Evolutionary conservation across 2,113 vertebrate genomes (phyloP).

Genomic region (Zosterops lateralis): DNA sequence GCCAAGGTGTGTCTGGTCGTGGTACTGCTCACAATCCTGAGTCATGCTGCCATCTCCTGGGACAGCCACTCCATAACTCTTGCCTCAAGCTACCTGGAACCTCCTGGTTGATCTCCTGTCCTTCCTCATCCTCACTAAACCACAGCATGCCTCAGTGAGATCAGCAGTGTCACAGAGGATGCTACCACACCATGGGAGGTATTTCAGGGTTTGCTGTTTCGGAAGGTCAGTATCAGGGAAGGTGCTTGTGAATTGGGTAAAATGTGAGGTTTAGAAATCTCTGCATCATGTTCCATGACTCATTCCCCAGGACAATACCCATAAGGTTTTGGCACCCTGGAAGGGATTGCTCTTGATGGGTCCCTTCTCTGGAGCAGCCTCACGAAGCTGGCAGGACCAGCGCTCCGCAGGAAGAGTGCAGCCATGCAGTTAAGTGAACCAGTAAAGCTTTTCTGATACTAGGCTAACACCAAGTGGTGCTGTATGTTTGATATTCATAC

Average conservation of each 20-base stretch:
- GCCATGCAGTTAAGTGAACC: not conserved
- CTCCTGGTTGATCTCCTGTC: accelerated
- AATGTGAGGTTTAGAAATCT: not conserved
- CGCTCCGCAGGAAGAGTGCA: accelerated
- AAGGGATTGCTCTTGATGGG: not conserved
- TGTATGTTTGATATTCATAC: not conserved
- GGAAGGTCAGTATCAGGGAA: not conserved
- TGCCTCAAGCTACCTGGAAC: not conserved
- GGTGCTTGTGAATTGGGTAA: not conserved
- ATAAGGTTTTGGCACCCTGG: not conserved
- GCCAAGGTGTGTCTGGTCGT: not conserved
- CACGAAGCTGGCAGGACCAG: not conserved
- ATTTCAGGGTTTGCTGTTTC: not conserved
- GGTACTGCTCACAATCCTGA: not conserved
- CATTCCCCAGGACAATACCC: not conserved
- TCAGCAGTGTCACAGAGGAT: not conserved
- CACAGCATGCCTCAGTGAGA: not conserved
- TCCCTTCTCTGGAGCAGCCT: not conserved
- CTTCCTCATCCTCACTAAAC: not conserved
- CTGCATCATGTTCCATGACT: not conserved
- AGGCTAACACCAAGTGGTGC: not conserved
- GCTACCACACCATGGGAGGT: not conserved
- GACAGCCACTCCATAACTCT: not conserved
- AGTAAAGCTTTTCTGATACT: not conserved
- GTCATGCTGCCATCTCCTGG: not conserved